Conservation (phyloP, 2,797 vertebrate genomes). For the Chaunax sp. region DNA sequence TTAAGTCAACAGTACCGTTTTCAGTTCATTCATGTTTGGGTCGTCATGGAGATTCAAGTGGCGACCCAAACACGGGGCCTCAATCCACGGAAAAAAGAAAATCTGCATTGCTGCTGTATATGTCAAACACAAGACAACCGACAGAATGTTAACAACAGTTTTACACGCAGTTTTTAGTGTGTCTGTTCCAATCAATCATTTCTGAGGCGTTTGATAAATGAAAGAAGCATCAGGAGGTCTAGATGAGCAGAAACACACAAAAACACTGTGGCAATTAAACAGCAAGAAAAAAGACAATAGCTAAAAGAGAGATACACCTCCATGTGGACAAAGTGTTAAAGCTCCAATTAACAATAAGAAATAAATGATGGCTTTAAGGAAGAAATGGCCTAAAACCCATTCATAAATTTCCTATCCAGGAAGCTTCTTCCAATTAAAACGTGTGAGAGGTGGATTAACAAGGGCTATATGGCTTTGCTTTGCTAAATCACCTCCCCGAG, state of each 20-base stretch:
- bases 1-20: constrained; percentile 78
- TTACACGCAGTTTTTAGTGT: constrained; percentile 38
- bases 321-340: constrained; percentile 80
- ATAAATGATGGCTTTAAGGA: constrained; percentile 82
- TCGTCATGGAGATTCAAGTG: constrained; percentile 77
- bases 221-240: constrained; percentile 23
- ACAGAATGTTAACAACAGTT: constrained; percentile 38
- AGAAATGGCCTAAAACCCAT: constrained; percentile 84
- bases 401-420: constrained; percentile 84
- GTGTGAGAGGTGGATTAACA: constrained; percentile 86
- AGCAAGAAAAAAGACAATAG: constrained; percentile 66
- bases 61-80: constrained; percentile 69
- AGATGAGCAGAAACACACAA: constrained; percentile 26
- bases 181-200: constrained; percentile 47
- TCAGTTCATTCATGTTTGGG: constrained; percentile 75
- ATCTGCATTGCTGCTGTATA: constrained; percentile 30
- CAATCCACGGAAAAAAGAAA: constrained; percentile 18
- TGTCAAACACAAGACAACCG: constrained; percentile 32
- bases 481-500: constrained; percentile 84
- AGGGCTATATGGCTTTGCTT: constrained; percentile 84
- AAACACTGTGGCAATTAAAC: constrained; percentile 68
- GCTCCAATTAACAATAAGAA: constrained; percentile 80
- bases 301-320: constrained; percentile 68
- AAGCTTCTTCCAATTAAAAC: constrained; percentile 87
- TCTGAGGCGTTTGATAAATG: constrained; percentile 40